These are phyloP conservation scores for Erpetoichthys calabaricus DNA, from an alignment of 2,797 vertebrate species.

Conservation along the genomic window DNA sequence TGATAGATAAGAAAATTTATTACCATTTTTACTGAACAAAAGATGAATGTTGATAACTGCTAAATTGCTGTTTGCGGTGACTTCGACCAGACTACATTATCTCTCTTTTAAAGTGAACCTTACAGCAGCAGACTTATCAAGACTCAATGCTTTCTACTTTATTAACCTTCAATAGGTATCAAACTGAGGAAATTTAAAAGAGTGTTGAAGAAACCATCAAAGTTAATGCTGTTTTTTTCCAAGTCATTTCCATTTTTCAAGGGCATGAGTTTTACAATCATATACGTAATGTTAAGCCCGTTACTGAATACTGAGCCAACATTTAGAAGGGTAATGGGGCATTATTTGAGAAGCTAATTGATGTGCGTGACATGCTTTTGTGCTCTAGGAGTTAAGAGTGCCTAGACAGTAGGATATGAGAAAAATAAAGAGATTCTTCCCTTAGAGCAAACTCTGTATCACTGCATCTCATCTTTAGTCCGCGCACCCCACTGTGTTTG, in stretches of 20 bases:
- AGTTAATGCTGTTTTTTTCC: conserved; percentile 5
- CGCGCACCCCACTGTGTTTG: too few relatives aligned
- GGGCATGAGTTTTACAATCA: background rate
- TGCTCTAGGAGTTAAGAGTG: background rate
- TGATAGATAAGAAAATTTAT: conserved; percentile 26
- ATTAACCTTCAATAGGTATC: conserved; percentile 21
- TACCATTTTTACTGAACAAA: conserved; percentile 16
- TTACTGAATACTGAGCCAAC: background rate
- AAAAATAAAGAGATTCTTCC: background rate
- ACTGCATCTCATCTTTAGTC: too few relatives aligned
- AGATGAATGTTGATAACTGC: conserved; percentile 13
- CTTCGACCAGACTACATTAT: conserved; percentile 14
- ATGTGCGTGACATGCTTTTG: background rate
- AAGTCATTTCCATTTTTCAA: background rate
- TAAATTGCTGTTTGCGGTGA: conserved; percentile 11
- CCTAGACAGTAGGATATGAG: background rate
- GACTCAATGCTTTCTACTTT: conserved; percentile 14
- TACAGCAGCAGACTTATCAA: conserved; percentile 18
- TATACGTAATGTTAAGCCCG: background rate
- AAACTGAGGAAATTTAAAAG: conserved; percentile 11
- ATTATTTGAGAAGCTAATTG: background rate
- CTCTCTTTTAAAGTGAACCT: conserved; percentile 18
- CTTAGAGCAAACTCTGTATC: too few relatives aligned
- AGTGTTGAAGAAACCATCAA: conserved; percentile 8
- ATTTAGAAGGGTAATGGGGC: conserved; percentile 1